A percentile compares a stretch with the other conserved stretches of the same genome.
These are phyloP conservation scores for Thelaira solivaga DNA, from an alignment of 2,888 invertebrate species.

Conservation along the genomic window DNA sequence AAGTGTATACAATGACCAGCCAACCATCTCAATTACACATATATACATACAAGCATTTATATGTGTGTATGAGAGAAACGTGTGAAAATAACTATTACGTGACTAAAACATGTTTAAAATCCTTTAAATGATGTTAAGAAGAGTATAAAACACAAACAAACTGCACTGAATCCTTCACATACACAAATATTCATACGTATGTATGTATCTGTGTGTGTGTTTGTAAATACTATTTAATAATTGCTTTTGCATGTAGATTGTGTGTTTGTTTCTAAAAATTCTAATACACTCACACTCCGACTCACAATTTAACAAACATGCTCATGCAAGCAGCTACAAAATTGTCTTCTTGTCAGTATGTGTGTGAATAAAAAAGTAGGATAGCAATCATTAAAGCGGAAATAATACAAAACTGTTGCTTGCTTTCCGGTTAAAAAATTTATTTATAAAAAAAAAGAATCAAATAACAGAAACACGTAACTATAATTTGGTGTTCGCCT, in stretches of 20 bases:
- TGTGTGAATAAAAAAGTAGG: conserved; percentile 47
- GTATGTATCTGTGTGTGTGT: no score
- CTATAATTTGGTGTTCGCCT: conserved; percentile 56
- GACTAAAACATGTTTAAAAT: conserved; percentile 45
- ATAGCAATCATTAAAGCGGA: conserved; percentile 62
- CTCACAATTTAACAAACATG: background rate
- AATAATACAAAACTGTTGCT: conserved; percentile 63
- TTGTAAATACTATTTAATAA: no score
- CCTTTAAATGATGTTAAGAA: background rate
- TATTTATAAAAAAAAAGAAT: background rate
- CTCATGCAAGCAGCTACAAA: background rate
- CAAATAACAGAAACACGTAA: conserved; percentile 51
- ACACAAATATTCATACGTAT: background rate
- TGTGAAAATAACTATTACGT: conserved; percentile 58
- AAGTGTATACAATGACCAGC: conserved; percentile 14
- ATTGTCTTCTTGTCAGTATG: background rate
- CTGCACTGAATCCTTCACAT: background rate
- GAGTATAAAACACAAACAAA: background rate
- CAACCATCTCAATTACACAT: background rate
- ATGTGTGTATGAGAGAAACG: background rate
- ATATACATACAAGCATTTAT: background rate
- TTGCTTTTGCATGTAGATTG: background rate
- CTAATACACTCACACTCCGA: conserved; percentile 2
- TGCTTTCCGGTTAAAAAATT: conserved; percentile 54
- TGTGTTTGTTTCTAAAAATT: conserved; percentile 6